These are phyloP conservation scores for Triplophysa tibetana DNA, from an alignment of 2,113 vertebrate genomes.

Conservation along the genomic window DNA sequence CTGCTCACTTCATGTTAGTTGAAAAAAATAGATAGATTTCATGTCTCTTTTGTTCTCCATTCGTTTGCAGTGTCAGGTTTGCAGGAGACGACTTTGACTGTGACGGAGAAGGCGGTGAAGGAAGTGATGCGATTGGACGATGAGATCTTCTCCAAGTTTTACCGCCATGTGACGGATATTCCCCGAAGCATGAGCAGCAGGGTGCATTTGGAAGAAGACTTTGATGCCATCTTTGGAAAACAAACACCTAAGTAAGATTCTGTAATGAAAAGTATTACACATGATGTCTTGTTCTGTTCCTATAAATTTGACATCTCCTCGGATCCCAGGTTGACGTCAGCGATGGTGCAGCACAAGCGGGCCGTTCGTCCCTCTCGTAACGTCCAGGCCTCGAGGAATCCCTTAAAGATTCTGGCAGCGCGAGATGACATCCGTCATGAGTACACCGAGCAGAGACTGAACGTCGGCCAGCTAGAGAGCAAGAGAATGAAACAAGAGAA, in stretches of 20 bases:
- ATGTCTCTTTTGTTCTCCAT: background rate
- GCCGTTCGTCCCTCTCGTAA: constrained; percentile 87
- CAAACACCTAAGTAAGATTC: constrained; percentile 85
- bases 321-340: constrained; percentile 79
- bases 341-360: constrained; percentile 90
- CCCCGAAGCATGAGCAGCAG: constrained; percentile 68
- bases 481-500: constrained; percentile 94
- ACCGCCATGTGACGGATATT: constrained; percentile 78
- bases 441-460: constrained; percentile 91
- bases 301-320: background rate
- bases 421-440: constrained; percentile 92
- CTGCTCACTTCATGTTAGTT: too few species aligned
- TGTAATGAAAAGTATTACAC: too few species aligned
- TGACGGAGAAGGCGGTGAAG: constrained; percentile 92
- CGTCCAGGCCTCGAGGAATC: constrained; percentile 90
- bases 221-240: constrained; percentile 90
- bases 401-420: constrained; percentile 90
- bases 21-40: too few species aligned
- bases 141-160: constrained; percentile 95
- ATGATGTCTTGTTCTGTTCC: background rate
- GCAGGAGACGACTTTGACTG: constrained; percentile 88
- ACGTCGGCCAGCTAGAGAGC: constrained; percentile 91
- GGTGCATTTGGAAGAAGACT: constrained; percentile 86
- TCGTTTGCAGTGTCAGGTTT: constrained; percentile 77
- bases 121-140: constrained; percentile 97